Evolutionary conservation across 2,888 invertebrate genomes (phyloP).

Genomic region (Lepetodrilus schrolli): DNA sequence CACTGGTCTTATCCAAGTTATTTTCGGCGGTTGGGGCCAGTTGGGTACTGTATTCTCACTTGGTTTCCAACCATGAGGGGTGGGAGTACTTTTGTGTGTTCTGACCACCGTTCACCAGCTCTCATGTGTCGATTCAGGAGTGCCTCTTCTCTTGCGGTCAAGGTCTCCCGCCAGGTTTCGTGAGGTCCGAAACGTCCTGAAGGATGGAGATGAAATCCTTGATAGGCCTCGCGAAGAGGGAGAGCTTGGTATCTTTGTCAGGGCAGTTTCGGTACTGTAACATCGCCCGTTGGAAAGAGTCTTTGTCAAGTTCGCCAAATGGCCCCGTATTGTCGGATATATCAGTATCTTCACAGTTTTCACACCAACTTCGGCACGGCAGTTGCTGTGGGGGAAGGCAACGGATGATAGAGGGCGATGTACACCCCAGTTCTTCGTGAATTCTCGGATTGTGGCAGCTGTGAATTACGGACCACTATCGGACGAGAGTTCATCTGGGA

Average conservation of each 20-base stretch:
- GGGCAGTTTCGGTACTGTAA: not conserved
- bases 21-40: slow-evolving; percentile 35
- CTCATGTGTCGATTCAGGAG: not conserved
- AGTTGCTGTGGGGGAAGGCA: not conserved
- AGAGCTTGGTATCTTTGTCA: not conserved
- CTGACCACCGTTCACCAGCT: not conserved
- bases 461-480: too few relatives aligned
- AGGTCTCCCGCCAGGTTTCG: not conserved
- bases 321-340: too few relatives aligned
- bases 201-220: not conserved
- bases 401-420: not conserved
- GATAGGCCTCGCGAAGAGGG: not conserved
- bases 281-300: not conserved
- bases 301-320: not conserved
- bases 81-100: not conserved
- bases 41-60: not conserved
- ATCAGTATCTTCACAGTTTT: not conserved
- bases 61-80: not conserved
- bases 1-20: not conserved
- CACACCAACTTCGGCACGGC: too few relatives aligned
- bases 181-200: not conserved
- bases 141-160: not conserved
- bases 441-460: not conserved
- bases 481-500: not conserved
- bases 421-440: not conserved